Evolutionary conservation across 2,888 invertebrate genomes (phyloP), one percentile per base, ranked within the genome.

Genomic region (Balanococcus diminutus): DNA sequence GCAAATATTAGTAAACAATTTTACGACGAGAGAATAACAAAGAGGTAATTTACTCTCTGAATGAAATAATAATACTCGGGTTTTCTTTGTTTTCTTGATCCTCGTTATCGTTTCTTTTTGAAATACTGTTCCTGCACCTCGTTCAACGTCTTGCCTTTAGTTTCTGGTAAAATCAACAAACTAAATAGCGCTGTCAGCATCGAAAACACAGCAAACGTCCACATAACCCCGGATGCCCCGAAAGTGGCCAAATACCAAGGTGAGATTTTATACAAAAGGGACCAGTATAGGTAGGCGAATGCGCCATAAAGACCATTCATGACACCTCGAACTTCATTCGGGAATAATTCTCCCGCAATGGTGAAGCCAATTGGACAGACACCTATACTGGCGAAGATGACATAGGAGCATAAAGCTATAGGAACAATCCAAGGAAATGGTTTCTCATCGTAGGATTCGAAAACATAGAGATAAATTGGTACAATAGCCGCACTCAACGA

Each of bases 101-200:
- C 19, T 8, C 11, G 14, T 36, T 81, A 42, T 14, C 14, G 28
- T 25, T 82, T 82, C 25, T 51, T 82, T 28, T 51, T 42, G 51
- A 82, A 83, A 61, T 83, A 83, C 61, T 56, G 9, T 32, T 83
- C 83, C 32, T 83, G 83, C 8, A 83, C 56, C n/a, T 83, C 56
- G 19, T 56, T 83, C 61, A 83, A 28, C 0, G 83, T 61, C 22
- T 83, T 83, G 11, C 83, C 83, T 56, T 56, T 83, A n/a, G 61
- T 83, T 61, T 83, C 83, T 1, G 83, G 83, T 32, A 83, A 16
- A 19, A 83, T 19, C 32, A 83, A 61, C 5, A 56, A 5, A 3
- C 56, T 28, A 4, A n/a, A 56, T 19, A 56, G 5, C 1, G 56
- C 56, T 0, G 32, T 46, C 1, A 56, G 8, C 6, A 61, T 4